Evolutionary conservation across 2,888 invertebrate species (phyloP).

Genomic region (Oscheius myriophilus): DNA sequence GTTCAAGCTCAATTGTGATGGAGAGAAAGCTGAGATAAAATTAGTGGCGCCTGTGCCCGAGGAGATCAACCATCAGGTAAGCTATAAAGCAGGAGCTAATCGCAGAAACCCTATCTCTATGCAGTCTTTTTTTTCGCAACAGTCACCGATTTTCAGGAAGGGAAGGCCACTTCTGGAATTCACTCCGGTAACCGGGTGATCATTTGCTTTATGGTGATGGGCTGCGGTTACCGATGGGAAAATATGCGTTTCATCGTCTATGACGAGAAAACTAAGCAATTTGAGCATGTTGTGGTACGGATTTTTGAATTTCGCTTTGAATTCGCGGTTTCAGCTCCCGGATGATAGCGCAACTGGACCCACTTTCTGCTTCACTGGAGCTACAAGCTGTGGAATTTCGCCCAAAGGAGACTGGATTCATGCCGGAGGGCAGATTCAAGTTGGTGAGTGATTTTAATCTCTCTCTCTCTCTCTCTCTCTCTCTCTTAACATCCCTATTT

Average conservation of each 20-base stretch:
- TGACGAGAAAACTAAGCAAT: slow-evolving; percentile 6
- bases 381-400: not conserved
- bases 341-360: not conserved
- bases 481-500: too few species aligned
- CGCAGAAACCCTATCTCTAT: too few species aligned
- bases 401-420: slow-evolving; percentile 18
- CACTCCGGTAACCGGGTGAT: slow-evolving; percentile 11
- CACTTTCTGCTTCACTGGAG: not conserved
- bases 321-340: not conserved
- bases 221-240: slow-evolving; percentile 20
- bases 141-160: slow-evolving; percentile 5
- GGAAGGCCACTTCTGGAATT: slow-evolving; percentile 5
- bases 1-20: too few species aligned
- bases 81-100: too few species aligned
- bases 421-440: slow-evolving; percentile 3
- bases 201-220: slow-evolving; percentile 17
- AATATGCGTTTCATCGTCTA: slow-evolving; percentile 9
- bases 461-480: too few species aligned
- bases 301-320: not conserved
- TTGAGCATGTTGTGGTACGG: slow-evolving; percentile 13
- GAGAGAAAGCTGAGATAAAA: too few species aligned
- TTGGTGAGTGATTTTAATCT: too few species aligned
- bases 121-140: too few species aligned
- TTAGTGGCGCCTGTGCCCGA: too few species aligned
- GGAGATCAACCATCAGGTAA: too few species aligned